Conservation (phyloP, 2,113 vertebrate genomes). For the Leptosomus discolor region DNA sequence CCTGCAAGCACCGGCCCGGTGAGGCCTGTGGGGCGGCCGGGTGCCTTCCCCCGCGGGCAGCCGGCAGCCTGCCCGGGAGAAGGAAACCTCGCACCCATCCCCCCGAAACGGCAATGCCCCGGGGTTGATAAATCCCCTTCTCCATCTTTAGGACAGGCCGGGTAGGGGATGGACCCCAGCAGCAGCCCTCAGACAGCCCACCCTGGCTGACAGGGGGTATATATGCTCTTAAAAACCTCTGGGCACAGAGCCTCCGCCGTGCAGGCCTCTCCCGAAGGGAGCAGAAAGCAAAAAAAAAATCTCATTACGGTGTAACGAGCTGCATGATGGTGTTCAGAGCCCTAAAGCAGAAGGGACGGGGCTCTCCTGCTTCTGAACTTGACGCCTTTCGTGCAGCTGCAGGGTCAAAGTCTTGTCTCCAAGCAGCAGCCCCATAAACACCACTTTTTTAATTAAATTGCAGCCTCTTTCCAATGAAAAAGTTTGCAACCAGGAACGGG, state of each 20-base stretch:
- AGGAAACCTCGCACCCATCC: neutral
- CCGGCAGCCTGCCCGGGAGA: neutral
- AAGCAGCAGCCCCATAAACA: neutral
- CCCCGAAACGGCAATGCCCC: neutral
- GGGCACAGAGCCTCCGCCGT: neutral
- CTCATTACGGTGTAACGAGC: neutral
- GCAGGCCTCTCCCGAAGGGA: neutral
- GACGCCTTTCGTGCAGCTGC: neutral
- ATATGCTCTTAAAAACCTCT: neutral
- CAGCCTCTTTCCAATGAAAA: neutral
- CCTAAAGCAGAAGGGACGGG: neutral
- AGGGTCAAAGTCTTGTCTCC: neutral
- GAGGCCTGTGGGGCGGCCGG: neutral
- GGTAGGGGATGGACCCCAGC: neutral
- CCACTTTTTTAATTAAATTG: neutral
- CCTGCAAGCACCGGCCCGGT: neutral
- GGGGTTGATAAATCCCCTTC: too few relatives aligned
- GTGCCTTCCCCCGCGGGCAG: neutral
- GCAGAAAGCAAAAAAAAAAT: neutral
- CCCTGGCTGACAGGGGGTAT: neutral
- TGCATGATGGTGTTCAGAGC: fast-evolving
- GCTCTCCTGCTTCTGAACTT: neutral
- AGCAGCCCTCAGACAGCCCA: neutral
- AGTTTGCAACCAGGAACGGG: neutral
- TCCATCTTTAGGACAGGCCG: neutral